Conservation (phyloP, 30 jellyfish, hydroid and myxozoan species). For the Pseudorhiza aurosa region DNA sequence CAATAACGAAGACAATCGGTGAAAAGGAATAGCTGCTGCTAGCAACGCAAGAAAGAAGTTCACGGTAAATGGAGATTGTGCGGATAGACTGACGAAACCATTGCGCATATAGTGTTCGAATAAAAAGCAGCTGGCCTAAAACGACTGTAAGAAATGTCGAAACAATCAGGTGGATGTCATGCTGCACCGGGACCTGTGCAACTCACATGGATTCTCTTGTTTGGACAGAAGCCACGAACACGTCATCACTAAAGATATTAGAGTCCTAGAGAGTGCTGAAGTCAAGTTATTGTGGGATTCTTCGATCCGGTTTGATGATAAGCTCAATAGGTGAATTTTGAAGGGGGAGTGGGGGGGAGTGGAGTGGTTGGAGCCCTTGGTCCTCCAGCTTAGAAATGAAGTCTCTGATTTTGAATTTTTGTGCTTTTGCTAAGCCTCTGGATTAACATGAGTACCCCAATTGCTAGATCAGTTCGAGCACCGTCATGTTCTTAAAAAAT, state of each 20-base stretch:
- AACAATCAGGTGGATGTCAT: constrained; percentile 17
- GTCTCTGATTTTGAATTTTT: too few relatives aligned
- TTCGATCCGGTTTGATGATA: constrained; percentile 10
- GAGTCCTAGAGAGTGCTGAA: constrained; percentile 12
- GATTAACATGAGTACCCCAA: too few relatives aligned
- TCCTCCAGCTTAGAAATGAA: too few relatives aligned
- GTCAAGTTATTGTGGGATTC: constrained; percentile 29
- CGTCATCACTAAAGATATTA: constrained; percentile 1
- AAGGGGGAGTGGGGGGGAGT: too few relatives aligned
- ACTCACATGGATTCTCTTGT: constrained; percentile 25
- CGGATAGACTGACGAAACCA: constrained; percentile 30
- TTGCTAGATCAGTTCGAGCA: too few relatives aligned
- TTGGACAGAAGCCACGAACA: constrained; percentile 19
- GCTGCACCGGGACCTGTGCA: constrained; percentile 22
- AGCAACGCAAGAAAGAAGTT: constrained; percentile 16
- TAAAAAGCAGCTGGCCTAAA: constrained; percentile 9
- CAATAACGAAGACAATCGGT: too few relatives aligned
- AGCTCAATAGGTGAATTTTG: too few relatives aligned
- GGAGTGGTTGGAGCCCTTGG: too few relatives aligned
- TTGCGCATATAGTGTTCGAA: constrained; percentile 16
- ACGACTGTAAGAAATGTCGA: constrained; percentile 11
- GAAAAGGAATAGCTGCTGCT: constrained; percentile 12
- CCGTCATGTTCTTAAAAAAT: too few relatives aligned
- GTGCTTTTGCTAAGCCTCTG: too few relatives aligned
- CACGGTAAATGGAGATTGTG: constrained; percentile 19